Conservation (phyloP, 2,113 vertebrate genomes). For the Alouatta palliata region DNA sequence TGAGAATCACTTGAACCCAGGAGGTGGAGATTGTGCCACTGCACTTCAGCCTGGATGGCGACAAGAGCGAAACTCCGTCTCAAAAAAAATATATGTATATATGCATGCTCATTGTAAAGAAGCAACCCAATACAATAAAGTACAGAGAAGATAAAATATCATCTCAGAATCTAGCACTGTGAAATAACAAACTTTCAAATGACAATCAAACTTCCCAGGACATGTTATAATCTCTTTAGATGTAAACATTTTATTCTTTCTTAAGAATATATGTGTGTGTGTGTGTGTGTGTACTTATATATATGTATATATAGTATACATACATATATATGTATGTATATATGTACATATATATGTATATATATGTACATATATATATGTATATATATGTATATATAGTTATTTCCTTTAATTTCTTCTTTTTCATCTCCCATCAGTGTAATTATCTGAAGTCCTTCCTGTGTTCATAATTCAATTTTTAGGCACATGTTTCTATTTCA, state of each 20-base stretch:
- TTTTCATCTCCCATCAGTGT: not conserved
- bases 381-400: not conserved
- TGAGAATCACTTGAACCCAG: too few species aligned
- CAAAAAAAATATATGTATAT: too few species aligned
- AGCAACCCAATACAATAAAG: not conserved
- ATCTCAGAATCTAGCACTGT: not conserved
- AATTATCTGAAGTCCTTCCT: not conserved
- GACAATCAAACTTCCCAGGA: not conserved
- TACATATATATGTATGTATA: too few species aligned
- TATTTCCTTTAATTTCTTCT: constrained; percentile 14
- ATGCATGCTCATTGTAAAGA: not conserved
- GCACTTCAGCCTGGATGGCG: too few species aligned
- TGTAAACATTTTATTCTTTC: constrained; percentile 3
- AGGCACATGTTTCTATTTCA: not conserved
- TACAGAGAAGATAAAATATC: constrained; percentile 5
- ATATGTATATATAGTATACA: not conserved
- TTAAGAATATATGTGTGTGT: not conserved
- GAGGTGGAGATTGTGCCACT: too few species aligned
- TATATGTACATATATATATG: too few species aligned
- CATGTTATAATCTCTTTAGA: not conserved
- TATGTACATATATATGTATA: not conserved
- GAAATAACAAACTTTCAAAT: constrained; percentile 32
- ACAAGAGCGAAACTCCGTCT: too few species aligned
- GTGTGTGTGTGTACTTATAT: not conserved
- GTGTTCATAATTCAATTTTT: not conserved